phyloP scores from a whole-genome alignment of 2,797 vertebrate genomes.

The Urocyon cinereoargenteus region DNA sequence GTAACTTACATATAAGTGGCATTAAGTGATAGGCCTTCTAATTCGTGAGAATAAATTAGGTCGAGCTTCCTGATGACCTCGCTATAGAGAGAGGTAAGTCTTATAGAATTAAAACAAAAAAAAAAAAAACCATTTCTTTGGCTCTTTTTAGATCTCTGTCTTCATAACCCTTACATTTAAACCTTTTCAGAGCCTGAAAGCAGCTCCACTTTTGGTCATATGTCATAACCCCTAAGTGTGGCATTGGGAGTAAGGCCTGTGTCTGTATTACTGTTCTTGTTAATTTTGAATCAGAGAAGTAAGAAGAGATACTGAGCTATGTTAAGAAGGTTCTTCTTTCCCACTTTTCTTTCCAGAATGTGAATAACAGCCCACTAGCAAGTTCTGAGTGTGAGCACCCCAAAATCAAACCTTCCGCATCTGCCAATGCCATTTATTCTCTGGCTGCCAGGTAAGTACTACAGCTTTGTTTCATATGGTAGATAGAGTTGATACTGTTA shows the following conservation, averaged over 20 bases:
- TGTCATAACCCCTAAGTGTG: neutral
- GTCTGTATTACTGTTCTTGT: neutral
- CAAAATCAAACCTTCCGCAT: conserved; percentile 96
- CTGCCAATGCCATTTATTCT: conserved; percentile 96
- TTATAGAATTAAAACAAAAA: conserved; percentile 38
- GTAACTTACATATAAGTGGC: neutral
- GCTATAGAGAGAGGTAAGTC: neutral
- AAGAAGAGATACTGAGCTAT: neutral
- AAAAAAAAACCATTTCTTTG: neutral
- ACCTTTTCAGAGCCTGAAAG: neutral
- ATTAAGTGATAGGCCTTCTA: neutral
- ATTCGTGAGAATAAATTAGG: neutral
- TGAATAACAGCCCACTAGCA: conserved; percentile 84
- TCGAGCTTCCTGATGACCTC: neutral
- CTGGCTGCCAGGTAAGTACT: conserved; percentile 92
- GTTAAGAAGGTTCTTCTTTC: conserved; percentile 31
- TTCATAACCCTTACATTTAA: neutral
- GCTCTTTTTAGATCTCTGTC: neutral
- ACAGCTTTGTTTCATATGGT: neutral
- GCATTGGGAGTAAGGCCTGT: neutral
- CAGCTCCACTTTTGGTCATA: neutral
- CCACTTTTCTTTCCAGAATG: conserved; percentile 88
- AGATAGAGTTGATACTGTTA: neutral
- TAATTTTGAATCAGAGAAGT: neutral
- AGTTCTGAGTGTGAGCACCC: conserved; percentile 93